phyloP scores from a whole-genome alignment of 1,140 invertebrate species.

The Zaprionus africanus region DNA sequence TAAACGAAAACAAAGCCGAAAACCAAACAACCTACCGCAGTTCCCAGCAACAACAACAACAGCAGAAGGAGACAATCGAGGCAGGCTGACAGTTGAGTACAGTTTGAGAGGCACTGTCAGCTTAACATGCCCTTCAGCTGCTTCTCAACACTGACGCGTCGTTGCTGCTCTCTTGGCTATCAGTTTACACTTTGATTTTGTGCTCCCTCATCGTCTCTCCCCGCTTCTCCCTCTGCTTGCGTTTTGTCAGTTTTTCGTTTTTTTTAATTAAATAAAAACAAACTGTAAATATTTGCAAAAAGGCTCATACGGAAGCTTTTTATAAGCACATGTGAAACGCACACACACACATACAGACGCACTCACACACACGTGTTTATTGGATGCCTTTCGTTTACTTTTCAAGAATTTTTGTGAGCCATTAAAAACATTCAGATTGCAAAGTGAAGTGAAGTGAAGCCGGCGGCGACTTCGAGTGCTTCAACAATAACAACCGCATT shows the following conservation, averaged over 20 bases:
- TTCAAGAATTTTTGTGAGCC: constrained; percentile 52
- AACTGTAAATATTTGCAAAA: constrained; percentile 80
- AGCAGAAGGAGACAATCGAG: constrained; percentile 46
- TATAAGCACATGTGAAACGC: constrained; percentile 55
- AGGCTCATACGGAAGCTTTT: constrained; percentile 79
- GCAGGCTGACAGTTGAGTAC: constrained; percentile 54
- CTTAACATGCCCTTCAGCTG: constrained; percentile 43
- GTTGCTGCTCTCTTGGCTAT: constrained; percentile 31
- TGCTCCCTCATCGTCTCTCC: not conserved
- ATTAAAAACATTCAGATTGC: constrained; percentile 62
- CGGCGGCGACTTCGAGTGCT: constrained; percentile 71
- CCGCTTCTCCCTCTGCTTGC: not conserved
- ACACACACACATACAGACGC: constrained; percentile 4
- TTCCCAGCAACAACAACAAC: constrained; percentile 16
- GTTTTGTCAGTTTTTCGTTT: constrained; percentile 53
- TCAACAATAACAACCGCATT: constrained; percentile 42
- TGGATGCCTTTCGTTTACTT: constrained; percentile 14
- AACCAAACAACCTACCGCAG: constrained; percentile 53
- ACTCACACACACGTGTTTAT: constrained; percentile 24
- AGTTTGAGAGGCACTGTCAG: constrained; percentile 63
- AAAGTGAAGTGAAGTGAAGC: constrained; percentile 72
- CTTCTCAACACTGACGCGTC: constrained; percentile 30
- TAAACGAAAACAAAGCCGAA: constrained; percentile 18
- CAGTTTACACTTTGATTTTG: constrained; percentile 56
- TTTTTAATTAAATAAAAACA: constrained; percentile 70